Conservation (phyloP, 92 coral and sea anemone genomes). For the Phymanthus crucifer region DNA sequence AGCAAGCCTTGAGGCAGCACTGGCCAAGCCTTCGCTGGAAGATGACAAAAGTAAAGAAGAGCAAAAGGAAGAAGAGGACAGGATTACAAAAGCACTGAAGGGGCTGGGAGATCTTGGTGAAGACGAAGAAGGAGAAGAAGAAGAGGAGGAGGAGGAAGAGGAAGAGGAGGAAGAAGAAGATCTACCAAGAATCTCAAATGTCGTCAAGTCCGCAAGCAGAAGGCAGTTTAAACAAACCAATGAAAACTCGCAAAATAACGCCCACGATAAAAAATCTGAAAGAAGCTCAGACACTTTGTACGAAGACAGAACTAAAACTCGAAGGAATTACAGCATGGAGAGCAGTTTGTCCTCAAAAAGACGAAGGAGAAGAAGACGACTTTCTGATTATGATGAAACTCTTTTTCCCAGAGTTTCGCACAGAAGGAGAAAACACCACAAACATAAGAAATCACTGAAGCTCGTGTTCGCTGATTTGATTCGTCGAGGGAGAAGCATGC, state of each 20-base stretch:
- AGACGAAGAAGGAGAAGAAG: conserved; percentile 33
- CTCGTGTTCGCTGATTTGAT: conserved; percentile 15
- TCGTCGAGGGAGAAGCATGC: conserved; percentile 18
- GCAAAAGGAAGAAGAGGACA: conserved; percentile 8
- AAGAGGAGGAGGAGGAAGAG: conserved; percentile 20
- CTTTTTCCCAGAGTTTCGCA: not conserved
- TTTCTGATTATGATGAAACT: not conserved
- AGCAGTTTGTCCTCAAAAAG: not conserved
- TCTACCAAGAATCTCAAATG: not conserved
- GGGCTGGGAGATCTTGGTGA: conserved; percentile 14
- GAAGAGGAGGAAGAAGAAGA: conserved; percentile 10
- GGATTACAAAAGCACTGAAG: not conserved
- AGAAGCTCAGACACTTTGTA: not conserved
- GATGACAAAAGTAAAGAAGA: conserved; percentile 28
- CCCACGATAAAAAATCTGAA: not conserved
- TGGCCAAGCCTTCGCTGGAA: conserved; percentile 39
- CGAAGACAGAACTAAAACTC: not conserved
- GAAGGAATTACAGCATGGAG: not conserved
- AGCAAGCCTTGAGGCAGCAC: conserved; percentile 53
- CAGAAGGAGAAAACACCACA: conserved; percentile 1
- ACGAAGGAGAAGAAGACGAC: not conserved
- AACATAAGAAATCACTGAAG: not conserved
- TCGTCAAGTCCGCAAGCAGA: not conserved
- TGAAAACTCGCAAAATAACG: not conserved
- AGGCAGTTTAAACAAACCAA: not conserved